Percentiles rank a stretch among this genome's conserved stretches.
phyloP scores from a whole-genome alignment of 2,113 vertebrate genomes.

The Heliornis fulica region DNA sequence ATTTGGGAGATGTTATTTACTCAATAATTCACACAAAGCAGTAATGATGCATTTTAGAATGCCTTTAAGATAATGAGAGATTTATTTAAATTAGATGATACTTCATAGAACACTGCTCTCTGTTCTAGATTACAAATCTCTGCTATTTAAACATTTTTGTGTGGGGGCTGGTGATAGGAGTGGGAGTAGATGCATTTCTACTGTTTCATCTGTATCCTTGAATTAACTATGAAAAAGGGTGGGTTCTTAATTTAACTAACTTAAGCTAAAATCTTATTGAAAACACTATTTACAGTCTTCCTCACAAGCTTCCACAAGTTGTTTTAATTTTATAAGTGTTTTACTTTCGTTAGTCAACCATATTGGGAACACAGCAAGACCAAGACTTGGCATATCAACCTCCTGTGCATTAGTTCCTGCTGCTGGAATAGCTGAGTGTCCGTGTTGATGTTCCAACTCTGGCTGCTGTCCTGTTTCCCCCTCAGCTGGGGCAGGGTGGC shows the following conservation, averaged over 20 bases:
- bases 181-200: slow-evolving; percentile 42
- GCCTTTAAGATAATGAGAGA: neutral
- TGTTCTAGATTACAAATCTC: slow-evolving; percentile 42
- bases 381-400: neutral
- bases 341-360: neutral
- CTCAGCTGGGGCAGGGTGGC: rapidly evolving
- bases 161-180: neutral
- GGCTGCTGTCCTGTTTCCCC: neutral
- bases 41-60: neutral
- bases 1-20: neutral
- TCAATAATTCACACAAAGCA: neutral
- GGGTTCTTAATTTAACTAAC: slow-evolving; percentile 18
- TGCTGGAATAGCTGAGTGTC: neutral
- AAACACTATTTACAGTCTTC: neutral
- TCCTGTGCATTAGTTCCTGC: neutral
- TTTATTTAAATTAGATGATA: slow-evolving; percentile 17
- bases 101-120: slow-evolving; percentile 3
- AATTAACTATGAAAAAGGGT: slow-evolving; percentile 36
- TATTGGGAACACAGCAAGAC: neutral
- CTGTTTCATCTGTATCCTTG: slow-evolving; percentile 48
- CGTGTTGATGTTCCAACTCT: neutral
- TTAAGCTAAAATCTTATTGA: neutral
- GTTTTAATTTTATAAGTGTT: neutral
- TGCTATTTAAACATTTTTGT: slow-evolving; percentile 42
- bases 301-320: neutral